Evolutionary conservation across 2,797 vertebrate genomes (phyloP).

Genomic region (Manis crassicaudata): DNA sequence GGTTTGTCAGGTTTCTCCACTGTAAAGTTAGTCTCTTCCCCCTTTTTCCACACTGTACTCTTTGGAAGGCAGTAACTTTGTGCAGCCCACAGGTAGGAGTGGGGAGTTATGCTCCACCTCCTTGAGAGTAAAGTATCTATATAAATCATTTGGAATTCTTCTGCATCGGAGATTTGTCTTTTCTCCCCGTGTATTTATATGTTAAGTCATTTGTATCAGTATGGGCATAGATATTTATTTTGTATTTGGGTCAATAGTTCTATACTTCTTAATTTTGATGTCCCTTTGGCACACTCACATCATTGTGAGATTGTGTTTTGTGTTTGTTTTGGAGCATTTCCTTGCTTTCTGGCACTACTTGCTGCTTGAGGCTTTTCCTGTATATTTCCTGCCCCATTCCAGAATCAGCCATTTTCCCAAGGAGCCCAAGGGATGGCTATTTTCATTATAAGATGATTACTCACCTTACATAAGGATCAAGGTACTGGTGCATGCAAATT

Average conservation of each 20-base stretch:
- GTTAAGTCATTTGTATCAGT: not conserved
- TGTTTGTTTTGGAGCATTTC: slow-evolving; percentile 2
- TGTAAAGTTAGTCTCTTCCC: not conserved
- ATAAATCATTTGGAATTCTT: slow-evolving; percentile 18
- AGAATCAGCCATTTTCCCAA: slow-evolving; percentile 33
- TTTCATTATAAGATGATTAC: slow-evolving; percentile 44
- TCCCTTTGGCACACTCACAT: not conserved
- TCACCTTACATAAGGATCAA: slow-evolving; percentile 39
- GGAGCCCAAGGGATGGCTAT: not conserved
- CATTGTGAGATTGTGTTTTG: not conserved
- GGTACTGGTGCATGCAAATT: not conserved
- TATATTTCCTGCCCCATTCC: not conserved
- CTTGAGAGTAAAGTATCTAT: not conserved
- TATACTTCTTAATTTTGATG: not conserved
- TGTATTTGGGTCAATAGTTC: not conserved
- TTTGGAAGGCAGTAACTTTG: not conserved
- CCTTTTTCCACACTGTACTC: not conserved
- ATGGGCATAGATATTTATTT: not conserved
- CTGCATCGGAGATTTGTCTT: not conserved
- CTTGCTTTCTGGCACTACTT: not conserved
- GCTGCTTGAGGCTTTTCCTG: not conserved
- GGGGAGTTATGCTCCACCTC: not conserved
- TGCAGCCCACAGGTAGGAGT: not conserved
- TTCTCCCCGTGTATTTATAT: not conserved
- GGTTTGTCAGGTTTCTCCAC: not conserved